phyloP scores from a whole-genome alignment of 2,113 vertebrate species.

The Neogobius melanostomus region DNA sequence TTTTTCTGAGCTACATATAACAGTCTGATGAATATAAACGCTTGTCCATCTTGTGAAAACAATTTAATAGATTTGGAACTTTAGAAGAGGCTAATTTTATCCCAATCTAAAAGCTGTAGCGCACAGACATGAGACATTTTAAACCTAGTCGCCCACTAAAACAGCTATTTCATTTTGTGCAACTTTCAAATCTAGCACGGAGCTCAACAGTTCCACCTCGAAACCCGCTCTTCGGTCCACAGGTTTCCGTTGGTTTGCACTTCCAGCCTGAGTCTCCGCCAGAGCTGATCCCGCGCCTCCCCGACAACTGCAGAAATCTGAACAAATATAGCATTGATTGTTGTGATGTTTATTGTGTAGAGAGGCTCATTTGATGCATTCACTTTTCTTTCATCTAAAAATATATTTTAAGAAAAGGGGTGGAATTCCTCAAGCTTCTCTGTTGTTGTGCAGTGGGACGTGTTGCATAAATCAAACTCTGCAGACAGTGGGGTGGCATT shows the following conservation, averaged over 20 bases:
- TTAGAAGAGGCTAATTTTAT: too few relatives aligned
- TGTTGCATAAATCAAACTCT: constrained; percentile 1
- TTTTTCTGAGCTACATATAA: not conserved
- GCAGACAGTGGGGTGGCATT: not conserved
- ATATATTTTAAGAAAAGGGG: constrained; percentile 51
- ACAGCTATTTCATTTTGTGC: too few relatives aligned
- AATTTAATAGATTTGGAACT: too few relatives aligned
- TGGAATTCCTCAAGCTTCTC: constrained; percentile 38
- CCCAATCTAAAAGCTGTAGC: too few relatives aligned
- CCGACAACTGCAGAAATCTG: constrained; percentile 55
- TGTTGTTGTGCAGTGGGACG: constrained; percentile 32
- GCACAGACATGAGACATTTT: too few relatives aligned
- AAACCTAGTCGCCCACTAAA: too few relatives aligned
- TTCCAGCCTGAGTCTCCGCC: constrained; percentile 46
- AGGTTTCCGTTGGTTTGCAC: constrained; percentile 16
- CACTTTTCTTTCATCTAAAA: constrained; percentile 68
- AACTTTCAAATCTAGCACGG: too few relatives aligned
- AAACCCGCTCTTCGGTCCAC: too few relatives aligned
- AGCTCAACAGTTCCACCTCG: too few relatives aligned
- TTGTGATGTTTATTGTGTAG: constrained; percentile 35
- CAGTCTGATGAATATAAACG: not conserved
- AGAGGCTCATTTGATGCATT: constrained; percentile 26
- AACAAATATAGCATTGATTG: constrained; percentile 42
- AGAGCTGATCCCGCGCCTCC: constrained; percentile 51
- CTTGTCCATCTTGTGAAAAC: too few relatives aligned